A percentile compares a stretch with the other conserved stretches of the same genome.
phyloP scores from a whole-genome alignment of 92 coral and sea anemone species.

The Nematostella vectensis region DNA sequence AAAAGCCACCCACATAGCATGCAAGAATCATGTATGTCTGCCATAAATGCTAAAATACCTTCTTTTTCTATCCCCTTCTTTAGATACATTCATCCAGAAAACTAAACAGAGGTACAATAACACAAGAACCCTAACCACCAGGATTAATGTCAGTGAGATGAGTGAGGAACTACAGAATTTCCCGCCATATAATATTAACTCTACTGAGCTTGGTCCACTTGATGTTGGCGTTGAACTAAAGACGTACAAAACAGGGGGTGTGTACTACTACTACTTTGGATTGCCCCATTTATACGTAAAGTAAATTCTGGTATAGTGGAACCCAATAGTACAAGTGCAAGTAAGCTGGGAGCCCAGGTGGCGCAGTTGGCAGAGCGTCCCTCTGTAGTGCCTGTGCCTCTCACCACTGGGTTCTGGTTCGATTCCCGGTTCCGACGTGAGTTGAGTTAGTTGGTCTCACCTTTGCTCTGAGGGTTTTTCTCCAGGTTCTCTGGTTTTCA shows the following conservation, averaged over 20 bases:
- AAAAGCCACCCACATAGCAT: too few species aligned
- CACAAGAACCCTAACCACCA: conserved; percentile 76
- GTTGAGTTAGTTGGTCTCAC: too few species aligned
- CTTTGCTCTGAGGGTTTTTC: too few species aligned
- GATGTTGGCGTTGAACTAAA: conserved; percentile 52
- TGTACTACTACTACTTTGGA: neutral
- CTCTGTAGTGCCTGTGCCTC: too few species aligned
- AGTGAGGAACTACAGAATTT: conserved; percentile 78
- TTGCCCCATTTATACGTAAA: neutral
- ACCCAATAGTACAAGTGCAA: neutral
- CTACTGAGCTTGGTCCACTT: conserved; percentile 69
- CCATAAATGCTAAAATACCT: too few species aligned
- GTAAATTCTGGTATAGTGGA: neutral
- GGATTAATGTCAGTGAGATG: conserved; percentile 83
- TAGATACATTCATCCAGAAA: conserved; percentile 93
- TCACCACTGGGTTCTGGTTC: too few species aligned
- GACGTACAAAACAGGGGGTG: conserved; percentile 91
- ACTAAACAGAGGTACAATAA: conserved; percentile 90
- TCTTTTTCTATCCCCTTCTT: too few species aligned
- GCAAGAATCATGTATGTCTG: too few species aligned
- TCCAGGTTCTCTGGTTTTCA: too few species aligned
- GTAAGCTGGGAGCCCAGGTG: neutral
- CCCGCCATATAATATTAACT: conserved; percentile 78
- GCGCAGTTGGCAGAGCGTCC: too few species aligned
- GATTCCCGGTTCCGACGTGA: too few species aligned